Percentiles rank a stretch among this genome's conserved stretches.
These are phyloP conservation scores for Muraenolepis orangiensis DNA, from an alignment of 2,797 vertebrate genomes.

Conservation along the genomic window DNA sequence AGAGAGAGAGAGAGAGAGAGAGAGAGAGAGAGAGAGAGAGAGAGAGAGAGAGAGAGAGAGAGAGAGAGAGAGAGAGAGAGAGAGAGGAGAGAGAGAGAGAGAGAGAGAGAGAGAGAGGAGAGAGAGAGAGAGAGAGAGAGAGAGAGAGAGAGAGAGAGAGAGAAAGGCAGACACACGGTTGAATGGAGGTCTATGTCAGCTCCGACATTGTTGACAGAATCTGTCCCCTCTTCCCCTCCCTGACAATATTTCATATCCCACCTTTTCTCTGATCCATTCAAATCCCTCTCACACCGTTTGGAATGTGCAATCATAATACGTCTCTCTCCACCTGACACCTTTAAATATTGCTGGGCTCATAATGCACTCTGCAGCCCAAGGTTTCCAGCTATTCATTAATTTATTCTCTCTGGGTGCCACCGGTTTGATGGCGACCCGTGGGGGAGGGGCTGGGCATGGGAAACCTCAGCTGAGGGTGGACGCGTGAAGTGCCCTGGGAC, in stretches of 20 bases:
- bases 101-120: too few relatives aligned
- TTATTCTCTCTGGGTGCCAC: background rate
- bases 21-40: background rate
- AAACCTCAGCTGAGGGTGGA: background rate
- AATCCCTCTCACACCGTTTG: background rate
- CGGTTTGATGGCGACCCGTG: background rate
- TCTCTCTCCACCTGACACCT: background rate
- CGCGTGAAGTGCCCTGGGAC: background rate
- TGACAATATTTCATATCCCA: background rate
- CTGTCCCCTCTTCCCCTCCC: background rate
- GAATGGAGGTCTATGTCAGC: background rate
- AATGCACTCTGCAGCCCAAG: background rate
- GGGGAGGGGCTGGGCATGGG: background rate
- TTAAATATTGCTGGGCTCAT: background rate
- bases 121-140: background rate
- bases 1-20: constrained; percentile 6
- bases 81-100: background rate
- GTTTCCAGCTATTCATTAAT: background rate
- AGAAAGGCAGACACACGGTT: background rate
- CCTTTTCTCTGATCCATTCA: background rate
- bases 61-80: constrained; percentile 2
- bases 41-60: background rate
- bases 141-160: background rate
- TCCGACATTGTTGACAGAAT: background rate
- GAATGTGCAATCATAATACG: background rate